Percentiles rank a stretch among this genome's conserved stretches.
Evolutionary conservation across 1,140 invertebrate species (phyloP).

Genomic region (Brachionus rotundiformis): DNA sequence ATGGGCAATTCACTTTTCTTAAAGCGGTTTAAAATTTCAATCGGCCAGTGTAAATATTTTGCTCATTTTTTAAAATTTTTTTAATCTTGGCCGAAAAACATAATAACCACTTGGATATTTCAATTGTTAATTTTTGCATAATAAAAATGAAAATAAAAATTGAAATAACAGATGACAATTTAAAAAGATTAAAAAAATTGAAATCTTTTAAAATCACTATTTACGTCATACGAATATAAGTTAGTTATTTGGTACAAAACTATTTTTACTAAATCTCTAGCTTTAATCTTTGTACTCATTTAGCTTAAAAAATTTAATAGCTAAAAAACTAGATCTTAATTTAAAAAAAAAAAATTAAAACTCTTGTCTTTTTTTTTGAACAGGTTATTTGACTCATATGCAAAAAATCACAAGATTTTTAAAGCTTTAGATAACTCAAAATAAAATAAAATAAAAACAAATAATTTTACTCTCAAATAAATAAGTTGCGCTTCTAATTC

Average conservation of each 20-base stretch:
- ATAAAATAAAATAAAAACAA: not conserved
- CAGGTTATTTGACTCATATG: not conserved
- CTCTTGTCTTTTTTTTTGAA: not conserved
- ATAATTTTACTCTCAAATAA: not conserved
- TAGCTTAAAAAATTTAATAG: not conserved
- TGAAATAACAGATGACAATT: not conserved
- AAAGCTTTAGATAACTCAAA: not conserved
- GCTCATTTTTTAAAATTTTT: not conserved
- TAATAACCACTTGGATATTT: conserved; percentile 2
- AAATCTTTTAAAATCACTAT: not conserved
- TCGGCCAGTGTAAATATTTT: not conserved
- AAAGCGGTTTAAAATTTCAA: conserved; percentile 11
- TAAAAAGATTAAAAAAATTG: not conserved
- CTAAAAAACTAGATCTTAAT: not conserved
- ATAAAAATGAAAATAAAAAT: not conserved
- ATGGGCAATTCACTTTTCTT: not conserved
- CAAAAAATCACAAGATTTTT: not conserved
- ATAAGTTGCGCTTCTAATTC: not conserved
- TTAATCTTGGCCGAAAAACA: conserved; percentile 2
- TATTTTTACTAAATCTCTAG: conserved; percentile 1
- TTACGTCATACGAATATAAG: not conserved
- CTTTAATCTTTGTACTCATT: not conserved
- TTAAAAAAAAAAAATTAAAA: not conserved
- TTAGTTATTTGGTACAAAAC: not conserved
- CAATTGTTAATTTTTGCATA: not conserved